A percentile compares a stretch with the other conserved stretches of the same genome.
phyloP scores from a whole-genome alignment of 2,797 vertebrate genomes.

The Xerus rutilus region DNA sequence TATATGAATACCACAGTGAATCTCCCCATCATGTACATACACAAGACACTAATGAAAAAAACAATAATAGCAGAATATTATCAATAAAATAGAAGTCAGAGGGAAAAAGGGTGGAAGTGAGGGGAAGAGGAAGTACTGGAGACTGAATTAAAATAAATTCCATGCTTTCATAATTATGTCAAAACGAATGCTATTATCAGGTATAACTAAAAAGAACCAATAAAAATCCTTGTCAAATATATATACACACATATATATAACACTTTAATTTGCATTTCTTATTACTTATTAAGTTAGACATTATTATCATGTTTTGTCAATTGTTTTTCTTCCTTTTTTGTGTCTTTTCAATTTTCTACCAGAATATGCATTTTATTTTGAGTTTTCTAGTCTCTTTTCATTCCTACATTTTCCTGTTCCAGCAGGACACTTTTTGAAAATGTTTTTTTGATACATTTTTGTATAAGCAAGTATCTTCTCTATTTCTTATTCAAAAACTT shows the following conservation, averaged over 20 bases:
- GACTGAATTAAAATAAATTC: too few relatives aligned
- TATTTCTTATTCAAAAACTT: constrained; percentile 52
- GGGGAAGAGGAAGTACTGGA: too few relatives aligned
- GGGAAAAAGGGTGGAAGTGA: too few relatives aligned
- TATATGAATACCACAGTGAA: too few relatives aligned
- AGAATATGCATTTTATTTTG: background rate
- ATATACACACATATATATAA: background rate
- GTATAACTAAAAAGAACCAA: too few relatives aligned
- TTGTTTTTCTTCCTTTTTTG: background rate
- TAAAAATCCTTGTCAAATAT: too few relatives aligned
- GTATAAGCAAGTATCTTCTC: constrained; percentile 45
- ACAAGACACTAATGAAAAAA: too few relatives aligned
- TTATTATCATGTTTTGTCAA: background rate
- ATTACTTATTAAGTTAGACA: background rate
- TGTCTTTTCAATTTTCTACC: background rate
- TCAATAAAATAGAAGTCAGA: too few relatives aligned
- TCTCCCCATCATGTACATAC: too few relatives aligned
- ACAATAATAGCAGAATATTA: too few relatives aligned
- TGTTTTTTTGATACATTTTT: constrained; percentile 65
- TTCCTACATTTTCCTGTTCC: background rate
- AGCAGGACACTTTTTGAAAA: constrained; percentile 28
- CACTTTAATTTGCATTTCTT: constrained; percentile 23
- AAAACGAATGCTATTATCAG: too few relatives aligned
- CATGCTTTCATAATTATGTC: too few relatives aligned
- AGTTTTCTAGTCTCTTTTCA: background rate